Evolutionary conservation across 2,113 vertebrate species (phyloP), one percentile per base, ranked within the genome.

Genomic region (Oryzias celebensis): DNA sequence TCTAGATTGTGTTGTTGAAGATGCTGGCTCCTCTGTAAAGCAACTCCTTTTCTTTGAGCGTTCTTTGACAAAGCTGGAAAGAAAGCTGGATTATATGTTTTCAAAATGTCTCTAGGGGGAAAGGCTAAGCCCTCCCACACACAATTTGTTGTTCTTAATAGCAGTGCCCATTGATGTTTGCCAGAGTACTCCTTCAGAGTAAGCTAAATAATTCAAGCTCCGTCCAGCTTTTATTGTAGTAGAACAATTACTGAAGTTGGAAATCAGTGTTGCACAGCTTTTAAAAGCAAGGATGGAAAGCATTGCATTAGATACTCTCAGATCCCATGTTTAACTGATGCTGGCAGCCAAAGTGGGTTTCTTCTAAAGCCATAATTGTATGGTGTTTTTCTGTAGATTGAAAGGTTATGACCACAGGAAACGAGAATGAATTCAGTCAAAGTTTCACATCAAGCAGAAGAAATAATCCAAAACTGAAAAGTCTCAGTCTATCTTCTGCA

Each of bases 301-400:
- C 44, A 46, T 46, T 16, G 46, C 45, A 80, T 81, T 80, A 48
- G 59, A 73, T 63, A 58, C 66, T 72, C 58, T 73, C 44, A 68
- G 70, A 80, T 80, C 52, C 0, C 6, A 45, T 58, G 79, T 84
- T 65, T 83, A 78, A 83, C 82, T 71, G 67, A 72, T 73, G 47
- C 53, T 65, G 75, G 62, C 62, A 77, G 70, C 73, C 48, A 46
- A 62, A 58, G 55, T 59, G 52, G 45, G 68, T 73, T 47, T 47
- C 50, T 77, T 81, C 78, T 23, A 76, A 77, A 79, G 28, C 44
- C 7, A 3, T 57, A 13, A 69, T 54, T 75, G 52, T 41, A 13
- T 24, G 67, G 71, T 65, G n/a, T 7, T 73, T 49, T 62, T 72
- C 59, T 18, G 13, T 14, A 50, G 68, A 56, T n/a, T 74, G 67